Evolutionary conservation across 2,113 vertebrate genomes (phyloP).

Genomic region (Macrotis lagotis): DNA sequence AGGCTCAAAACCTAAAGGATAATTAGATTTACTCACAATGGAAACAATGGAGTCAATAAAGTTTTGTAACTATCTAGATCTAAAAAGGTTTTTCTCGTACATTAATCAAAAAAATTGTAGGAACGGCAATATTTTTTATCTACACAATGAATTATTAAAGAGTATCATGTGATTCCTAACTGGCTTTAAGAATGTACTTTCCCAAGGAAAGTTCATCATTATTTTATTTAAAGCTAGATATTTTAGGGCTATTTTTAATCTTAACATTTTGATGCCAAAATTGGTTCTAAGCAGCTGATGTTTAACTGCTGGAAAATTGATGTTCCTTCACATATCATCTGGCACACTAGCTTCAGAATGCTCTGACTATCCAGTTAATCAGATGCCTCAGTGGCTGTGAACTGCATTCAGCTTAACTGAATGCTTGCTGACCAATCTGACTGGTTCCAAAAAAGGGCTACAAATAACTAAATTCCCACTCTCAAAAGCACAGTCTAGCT

Average conservation of each 20-base stretch:
- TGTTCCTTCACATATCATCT: constrained; percentile 68
- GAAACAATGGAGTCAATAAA: constrained; percentile 32
- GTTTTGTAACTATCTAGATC: constrained; percentile 42
- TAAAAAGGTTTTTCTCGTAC: background rate
- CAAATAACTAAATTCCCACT: constrained; percentile 37
- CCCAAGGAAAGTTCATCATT: constrained; percentile 55
- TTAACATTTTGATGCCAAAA: constrained; percentile 49
- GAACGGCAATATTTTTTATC: constrained; percentile 31
- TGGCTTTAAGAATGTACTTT: constrained; percentile 62
- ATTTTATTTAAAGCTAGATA: constrained; percentile 67
- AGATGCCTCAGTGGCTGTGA: constrained; percentile 15
- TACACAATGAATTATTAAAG: constrained; percentile 42
- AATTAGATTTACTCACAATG: background rate
- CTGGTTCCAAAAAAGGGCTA: constrained; percentile 23
- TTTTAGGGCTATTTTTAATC: constrained; percentile 54
- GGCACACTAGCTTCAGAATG: constrained; percentile 46
- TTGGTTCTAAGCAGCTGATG: constrained; percentile 34
- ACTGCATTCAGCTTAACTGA: constrained; percentile 1
- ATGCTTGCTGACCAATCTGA: constrained; percentile 31
- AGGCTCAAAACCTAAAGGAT: constrained; percentile 32
- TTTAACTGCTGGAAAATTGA: constrained; percentile 60
- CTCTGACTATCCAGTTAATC: constrained; percentile 41
- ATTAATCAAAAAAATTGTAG: constrained; percentile 43
- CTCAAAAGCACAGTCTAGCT: constrained; percentile 46
- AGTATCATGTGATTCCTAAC: constrained; percentile 37